Conservation (phyloP, 2,888 invertebrate genomes). For the Dasypogon diadema region DNA sequence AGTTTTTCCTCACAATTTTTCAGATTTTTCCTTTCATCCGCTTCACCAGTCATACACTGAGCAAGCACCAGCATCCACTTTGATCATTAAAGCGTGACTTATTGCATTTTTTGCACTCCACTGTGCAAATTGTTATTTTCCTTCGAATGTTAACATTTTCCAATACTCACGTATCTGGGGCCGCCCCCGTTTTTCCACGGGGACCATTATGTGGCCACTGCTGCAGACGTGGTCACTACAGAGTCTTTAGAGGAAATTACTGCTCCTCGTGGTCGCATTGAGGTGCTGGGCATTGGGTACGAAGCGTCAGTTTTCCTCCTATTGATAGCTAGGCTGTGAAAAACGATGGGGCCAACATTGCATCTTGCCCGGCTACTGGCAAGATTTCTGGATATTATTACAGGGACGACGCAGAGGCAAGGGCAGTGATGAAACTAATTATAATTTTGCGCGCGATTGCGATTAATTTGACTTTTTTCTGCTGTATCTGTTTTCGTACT, state of each 20-base stretch:
- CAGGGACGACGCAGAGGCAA: no score
- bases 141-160: constrained; percentile 48
- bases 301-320: constrained; percentile 4
- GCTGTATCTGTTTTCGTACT: not conserved
- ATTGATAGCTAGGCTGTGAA: constrained; percentile 12
- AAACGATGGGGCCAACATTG: no score
- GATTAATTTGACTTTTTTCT: constrained; percentile 35
- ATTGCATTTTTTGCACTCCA: constrained; percentile 50
- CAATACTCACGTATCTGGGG: constrained; percentile 16
- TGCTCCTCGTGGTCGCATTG: not conserved
- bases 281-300: constrained; percentile 1
- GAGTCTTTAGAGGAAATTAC: constrained; percentile 27
- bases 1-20: constrained; percentile 45
- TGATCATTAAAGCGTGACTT: constrained; percentile 49
- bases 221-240: constrained; percentile 39
- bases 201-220: constrained; percentile 31
- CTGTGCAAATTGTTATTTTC: constrained; percentile 50
- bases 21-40: constrained; percentile 50
- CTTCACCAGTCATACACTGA: constrained; percentile 48
- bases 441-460: constrained; percentile 39
- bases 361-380: no score
- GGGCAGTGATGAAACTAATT: constrained; percentile 35
- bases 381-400: no score
- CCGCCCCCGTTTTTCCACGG: constrained; percentile 2
- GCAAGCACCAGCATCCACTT: constrained; percentile 41